Evolutionary conservation across 2,888 invertebrate genomes (phyloP).

Genomic region (Dynastes grantii): DNA sequence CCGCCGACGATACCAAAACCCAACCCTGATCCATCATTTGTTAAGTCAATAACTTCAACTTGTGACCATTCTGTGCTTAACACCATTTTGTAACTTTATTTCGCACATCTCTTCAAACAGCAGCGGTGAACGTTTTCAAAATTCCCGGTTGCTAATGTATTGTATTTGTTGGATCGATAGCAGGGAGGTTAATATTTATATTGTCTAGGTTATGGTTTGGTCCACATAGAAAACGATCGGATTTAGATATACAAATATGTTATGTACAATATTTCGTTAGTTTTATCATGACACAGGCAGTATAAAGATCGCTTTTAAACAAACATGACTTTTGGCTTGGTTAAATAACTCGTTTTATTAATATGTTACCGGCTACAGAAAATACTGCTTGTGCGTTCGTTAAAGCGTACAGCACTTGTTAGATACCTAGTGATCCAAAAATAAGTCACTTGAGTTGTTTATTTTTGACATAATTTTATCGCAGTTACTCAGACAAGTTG

Average conservation of each 20-base stretch:
- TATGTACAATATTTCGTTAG: slow-evolving; percentile 18
- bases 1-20: slow-evolving; percentile 99
- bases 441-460: background rate
- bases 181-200: slow-evolving; percentile 39
- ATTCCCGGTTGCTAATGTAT: slow-evolving; percentile 36
- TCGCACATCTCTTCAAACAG: slow-evolving; percentile 51
- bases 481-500: too few species aligned
- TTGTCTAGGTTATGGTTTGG: slow-evolving; percentile 39
- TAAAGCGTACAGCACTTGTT: background rate
- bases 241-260: background rate
- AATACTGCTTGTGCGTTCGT: slow-evolving; percentile 14
- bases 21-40: slow-evolving; percentile 97
- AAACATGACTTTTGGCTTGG: slow-evolving; percentile 28
- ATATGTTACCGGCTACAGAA: background rate
- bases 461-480: too few species aligned
- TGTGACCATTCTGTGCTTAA: slow-evolving; percentile 99
- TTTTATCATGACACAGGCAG: slow-evolving; percentile 16
- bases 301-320: slow-evolving; percentile 24
- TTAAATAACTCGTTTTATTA: slow-evolving; percentile 20
- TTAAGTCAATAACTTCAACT: slow-evolving; percentile 98
- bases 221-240: slow-evolving; percentile 11
- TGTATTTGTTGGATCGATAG: slow-evolving; percentile 42
- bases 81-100: slow-evolving; percentile 73
- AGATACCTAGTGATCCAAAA: background rate
- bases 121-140: slow-evolving; percentile 46